Evolutionary conservation across 2,888 invertebrate genomes (phyloP).

Genomic region (Geotrupes spiniger): DNA sequence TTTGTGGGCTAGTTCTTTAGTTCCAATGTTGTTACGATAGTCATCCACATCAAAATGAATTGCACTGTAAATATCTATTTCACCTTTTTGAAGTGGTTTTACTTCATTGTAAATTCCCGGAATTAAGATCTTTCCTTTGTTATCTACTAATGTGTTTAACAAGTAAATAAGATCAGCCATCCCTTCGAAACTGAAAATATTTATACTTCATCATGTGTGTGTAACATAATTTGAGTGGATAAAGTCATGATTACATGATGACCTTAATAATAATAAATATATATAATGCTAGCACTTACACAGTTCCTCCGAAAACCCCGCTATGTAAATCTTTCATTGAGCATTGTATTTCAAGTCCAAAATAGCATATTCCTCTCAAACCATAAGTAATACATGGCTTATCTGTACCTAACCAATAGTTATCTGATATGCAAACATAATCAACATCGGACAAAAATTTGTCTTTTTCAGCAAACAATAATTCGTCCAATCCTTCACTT

Average conservation of each 20-base stretch:
- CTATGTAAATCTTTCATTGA: constrained; percentile 93
- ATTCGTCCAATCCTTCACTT: constrained; percentile 90
- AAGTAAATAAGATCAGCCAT: constrained; percentile 89
- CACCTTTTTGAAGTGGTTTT: constrained; percentile 64
- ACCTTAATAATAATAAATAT: no score
- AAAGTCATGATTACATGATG: no score
- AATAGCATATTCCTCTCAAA: constrained; percentile 90
- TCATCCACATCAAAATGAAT: constrained; percentile 85
- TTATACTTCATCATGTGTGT: neutral
- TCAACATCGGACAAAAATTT: constrained; percentile 82
- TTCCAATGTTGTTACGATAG: constrained; percentile 72
- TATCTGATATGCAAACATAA: constrained; percentile 96
- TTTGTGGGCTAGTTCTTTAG: constrained; percentile 66
- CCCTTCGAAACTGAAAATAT: constrained; percentile 67
- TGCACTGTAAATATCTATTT: constrained; percentile 69
- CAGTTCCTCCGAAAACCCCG: constrained; percentile 92
- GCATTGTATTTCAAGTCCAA: constrained; percentile 82
- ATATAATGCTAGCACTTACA: constrained; percentile 69
- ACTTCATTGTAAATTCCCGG: constrained; percentile 84
- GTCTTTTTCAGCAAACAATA: constrained; percentile 69
- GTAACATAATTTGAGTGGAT: no score
- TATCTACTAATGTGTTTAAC: constrained; percentile 79
- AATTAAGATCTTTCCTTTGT: constrained; percentile 81
- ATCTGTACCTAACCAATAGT: constrained; percentile 97
- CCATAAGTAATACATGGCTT: constrained; percentile 98